phyloP scores from a whole-genome alignment of 2,797 vertebrate species.

The Chelon labrosus region DNA sequence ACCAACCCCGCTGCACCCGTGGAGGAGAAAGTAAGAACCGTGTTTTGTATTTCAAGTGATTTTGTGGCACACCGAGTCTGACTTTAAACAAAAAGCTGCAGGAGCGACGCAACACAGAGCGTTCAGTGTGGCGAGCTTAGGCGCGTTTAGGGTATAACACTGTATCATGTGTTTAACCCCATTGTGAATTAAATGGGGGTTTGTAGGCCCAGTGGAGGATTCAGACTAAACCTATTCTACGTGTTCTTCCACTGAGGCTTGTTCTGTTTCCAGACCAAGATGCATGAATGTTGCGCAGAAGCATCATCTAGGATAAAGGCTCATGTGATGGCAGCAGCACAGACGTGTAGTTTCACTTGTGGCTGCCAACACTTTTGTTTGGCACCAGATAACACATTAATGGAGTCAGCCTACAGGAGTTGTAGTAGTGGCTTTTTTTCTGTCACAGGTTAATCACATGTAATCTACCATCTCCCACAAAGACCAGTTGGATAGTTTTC shows the following conservation, averaged over 20 bases:
- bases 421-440: not conserved
- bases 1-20: slow-evolving; percentile 54
- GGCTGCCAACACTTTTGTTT: slow-evolving; percentile 66
- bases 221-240: not conserved
- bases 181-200: slow-evolving; percentile 49
- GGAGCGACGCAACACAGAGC: slow-evolving; percentile 9
- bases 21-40: slow-evolving; percentile 64
- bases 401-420: slow-evolving; percentile 6
- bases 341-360: slow-evolving; percentile 69
- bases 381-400: slow-evolving; percentile 5
- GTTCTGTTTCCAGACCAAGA: slow-evolving; percentile 1
- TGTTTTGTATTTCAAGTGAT: slow-evolving; percentile 6
- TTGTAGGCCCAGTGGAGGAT: slow-evolving; percentile 14
- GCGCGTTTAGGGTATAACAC: slow-evolving; percentile 30
- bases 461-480: slow-evolving; percentile 1
- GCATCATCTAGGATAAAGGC: slow-evolving; percentile 52
- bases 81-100: slow-evolving; percentile 19
- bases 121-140: slow-evolving; percentile 8
- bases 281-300: slow-evolving; percentile 21
- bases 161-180: slow-evolving; percentile 27
- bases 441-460: slow-evolving; percentile 6
- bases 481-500: slow-evolving; percentile 26
- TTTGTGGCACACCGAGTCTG: slow-evolving; percentile 8
- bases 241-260: slow-evolving; percentile 4
- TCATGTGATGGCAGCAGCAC: slow-evolving; percentile 44